These are phyloP conservation scores for Micropoecilia bifurca DNA, from an alignment of 2,797 vertebrate species.

Conservation along the genomic window DNA sequence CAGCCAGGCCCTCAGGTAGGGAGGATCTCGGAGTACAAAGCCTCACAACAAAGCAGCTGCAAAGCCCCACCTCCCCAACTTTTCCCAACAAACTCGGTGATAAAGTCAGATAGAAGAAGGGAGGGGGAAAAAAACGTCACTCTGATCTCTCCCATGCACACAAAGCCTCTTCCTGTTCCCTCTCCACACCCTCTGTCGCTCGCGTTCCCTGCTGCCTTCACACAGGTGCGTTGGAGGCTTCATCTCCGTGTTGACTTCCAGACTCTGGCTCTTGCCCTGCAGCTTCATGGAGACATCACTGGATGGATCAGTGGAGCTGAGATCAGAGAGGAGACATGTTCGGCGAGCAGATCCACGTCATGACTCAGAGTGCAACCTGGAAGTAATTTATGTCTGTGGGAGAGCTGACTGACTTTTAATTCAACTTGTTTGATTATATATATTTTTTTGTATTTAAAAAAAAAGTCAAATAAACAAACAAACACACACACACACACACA, in stretches of 20 bases:
- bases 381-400: conserved; percentile 47
- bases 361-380: conserved; percentile 30
- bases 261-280: conserved; percentile 28
- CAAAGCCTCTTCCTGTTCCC: conserved; percentile 32
- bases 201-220: conserved; percentile 22
- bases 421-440: conserved; percentile 15
- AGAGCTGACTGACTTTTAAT: conserved; percentile 30
- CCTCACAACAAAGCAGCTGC: conserved; percentile 59
- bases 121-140: conserved; percentile 29
- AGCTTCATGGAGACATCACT: conserved; percentile 39
- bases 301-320: conserved; percentile 28
- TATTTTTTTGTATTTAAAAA: conserved; percentile 26
- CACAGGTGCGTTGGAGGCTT: conserved; percentile 51
- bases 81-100: conserved; percentile 56
- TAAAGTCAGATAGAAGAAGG: conserved; percentile 54
- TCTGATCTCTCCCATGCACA: conserved; percentile 51
- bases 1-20: conserved; percentile 50
- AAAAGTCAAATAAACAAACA: conserved; percentile 22
- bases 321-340: conserved; percentile 44
- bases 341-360: conserved; percentile 19
- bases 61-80: conserved; percentile 52
- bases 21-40: conserved; percentile 55
- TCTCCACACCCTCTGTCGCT: conserved; percentile 23
- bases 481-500: conserved; percentile 12
- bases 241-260: conserved; percentile 30